Evolutionary conservation across 2,797 vertebrate genomes (phyloP).

Genomic region (Micromesistius poutassou): DNA sequence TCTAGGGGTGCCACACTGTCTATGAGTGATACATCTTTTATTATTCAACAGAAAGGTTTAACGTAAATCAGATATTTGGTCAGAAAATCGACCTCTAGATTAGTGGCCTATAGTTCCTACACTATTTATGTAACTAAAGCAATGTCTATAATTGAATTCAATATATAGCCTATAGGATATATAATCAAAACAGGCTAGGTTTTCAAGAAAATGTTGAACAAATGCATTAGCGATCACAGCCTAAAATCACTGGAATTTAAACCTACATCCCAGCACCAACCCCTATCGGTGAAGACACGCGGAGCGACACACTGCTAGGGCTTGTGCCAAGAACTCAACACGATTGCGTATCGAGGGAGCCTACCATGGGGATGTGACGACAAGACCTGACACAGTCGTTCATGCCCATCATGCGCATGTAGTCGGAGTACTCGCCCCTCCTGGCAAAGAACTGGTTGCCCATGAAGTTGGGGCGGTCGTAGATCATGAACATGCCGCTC

Average conservation of each 20-base stretch:
- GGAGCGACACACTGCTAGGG: not conserved
- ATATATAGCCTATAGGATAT: not conserved
- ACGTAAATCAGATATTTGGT: not conserved
- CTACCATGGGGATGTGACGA: constrained; percentile 29
- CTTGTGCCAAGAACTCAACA: not conserved
- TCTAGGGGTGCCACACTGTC: too few relatives aligned
- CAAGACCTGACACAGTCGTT: constrained; percentile 37
- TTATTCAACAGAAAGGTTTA: not conserved
- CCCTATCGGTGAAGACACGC: not conserved
- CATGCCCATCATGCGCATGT: constrained; percentile 29
- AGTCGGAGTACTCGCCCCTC: constrained; percentile 33
- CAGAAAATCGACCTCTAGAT: not conserved
- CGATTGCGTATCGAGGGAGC: not conserved
- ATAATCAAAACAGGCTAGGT: not conserved
- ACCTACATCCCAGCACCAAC: not conserved
- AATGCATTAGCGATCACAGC: not conserved
- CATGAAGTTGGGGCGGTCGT: constrained; percentile 21
- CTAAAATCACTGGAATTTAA: not conserved
- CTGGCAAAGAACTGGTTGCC: constrained; percentile 22
- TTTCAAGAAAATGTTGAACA: not conserved
- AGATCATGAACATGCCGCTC: constrained; percentile 28
- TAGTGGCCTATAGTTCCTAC: not conserved
- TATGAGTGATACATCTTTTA: not conserved
- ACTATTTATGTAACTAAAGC: not conserved
- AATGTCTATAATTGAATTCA: not conserved